Evolutionary conservation across 2,113 vertebrate species (phyloP).

Genomic region (Cavia porcellus): DNA sequence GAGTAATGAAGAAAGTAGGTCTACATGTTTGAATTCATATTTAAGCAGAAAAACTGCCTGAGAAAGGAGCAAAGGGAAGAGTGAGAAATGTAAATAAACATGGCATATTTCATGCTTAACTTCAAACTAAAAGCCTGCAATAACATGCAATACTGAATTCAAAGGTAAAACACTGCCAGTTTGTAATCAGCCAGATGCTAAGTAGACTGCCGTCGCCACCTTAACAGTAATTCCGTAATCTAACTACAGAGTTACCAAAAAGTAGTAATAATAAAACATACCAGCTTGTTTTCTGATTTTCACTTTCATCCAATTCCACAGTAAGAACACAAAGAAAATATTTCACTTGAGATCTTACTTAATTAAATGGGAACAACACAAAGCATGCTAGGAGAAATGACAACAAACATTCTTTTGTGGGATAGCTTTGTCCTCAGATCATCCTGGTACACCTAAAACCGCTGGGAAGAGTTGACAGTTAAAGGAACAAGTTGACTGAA

Average conservation of each 20-base stretch:
- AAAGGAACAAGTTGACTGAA: not conserved
- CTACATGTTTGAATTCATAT: not conserved
- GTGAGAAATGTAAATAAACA: not conserved
- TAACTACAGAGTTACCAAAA: not conserved
- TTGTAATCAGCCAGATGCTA: not conserved
- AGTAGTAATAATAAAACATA: not conserved
- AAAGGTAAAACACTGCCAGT: not conserved
- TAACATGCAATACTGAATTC: not conserved
- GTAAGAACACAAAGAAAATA: not conserved
- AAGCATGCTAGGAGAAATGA: not conserved
- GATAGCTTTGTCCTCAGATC: not conserved
- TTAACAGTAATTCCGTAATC: not conserved
- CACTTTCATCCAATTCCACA: not conserved
- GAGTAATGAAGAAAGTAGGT: not conserved
- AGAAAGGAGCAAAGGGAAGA: not conserved
- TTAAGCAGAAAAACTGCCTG: not conserved
- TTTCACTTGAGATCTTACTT: not conserved
- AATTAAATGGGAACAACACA: not conserved
- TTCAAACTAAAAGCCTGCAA: not conserved
- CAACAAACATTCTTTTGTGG: not conserved
- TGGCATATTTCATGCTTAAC: not conserved
- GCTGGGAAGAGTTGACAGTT: not conserved
- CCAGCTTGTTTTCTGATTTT: not conserved
- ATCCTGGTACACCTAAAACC: not conserved
- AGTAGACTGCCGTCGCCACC: not conserved